Percentiles rank a stretch among this genome's conserved stretches.
phyloP scores from a whole-genome alignment of 2,888 invertebrate genomes.

The Malthinus flaveolus region DNA sequence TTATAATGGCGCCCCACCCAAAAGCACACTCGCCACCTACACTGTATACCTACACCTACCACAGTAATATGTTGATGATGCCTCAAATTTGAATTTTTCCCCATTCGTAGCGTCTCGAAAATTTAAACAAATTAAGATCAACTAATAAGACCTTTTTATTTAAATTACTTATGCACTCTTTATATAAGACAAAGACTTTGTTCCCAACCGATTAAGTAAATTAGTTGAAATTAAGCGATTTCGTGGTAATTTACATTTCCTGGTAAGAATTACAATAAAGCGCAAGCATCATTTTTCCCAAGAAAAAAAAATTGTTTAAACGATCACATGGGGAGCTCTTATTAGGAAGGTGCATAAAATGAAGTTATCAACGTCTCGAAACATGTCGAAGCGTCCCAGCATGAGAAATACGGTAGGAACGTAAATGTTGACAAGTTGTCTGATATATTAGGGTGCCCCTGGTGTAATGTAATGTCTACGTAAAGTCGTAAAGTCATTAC shows the following conservation, averaged over 20 bases:
- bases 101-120: no score
- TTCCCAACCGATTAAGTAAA: constrained; percentile 1
- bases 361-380: background rate
- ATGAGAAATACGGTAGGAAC: constrained; percentile 33
- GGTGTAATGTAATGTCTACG: background rate
- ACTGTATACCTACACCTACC: no score
- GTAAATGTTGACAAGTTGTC: constrained; percentile 33
- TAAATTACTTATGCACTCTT: no score
- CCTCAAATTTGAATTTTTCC: no score
- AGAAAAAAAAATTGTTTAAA: background rate
- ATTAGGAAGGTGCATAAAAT: background rate
- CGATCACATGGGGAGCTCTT: constrained; percentile 1
- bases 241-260: constrained; percentile 28
- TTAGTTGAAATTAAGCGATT: constrained; percentile 24
- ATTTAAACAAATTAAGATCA: no score
- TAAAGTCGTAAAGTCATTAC: constrained; percentile 22
- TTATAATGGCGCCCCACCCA: no score
- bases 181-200: no score
- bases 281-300: background rate
- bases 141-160: no score
- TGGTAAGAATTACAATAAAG: constrained; percentile 8
- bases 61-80: no score
- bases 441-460: constrained; percentile 18
- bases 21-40: no score
- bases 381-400: constrained; percentile 21